phyloP scores from a whole-genome alignment of 2,888 invertebrate species.

The Mythimna ferrago region DNA sequence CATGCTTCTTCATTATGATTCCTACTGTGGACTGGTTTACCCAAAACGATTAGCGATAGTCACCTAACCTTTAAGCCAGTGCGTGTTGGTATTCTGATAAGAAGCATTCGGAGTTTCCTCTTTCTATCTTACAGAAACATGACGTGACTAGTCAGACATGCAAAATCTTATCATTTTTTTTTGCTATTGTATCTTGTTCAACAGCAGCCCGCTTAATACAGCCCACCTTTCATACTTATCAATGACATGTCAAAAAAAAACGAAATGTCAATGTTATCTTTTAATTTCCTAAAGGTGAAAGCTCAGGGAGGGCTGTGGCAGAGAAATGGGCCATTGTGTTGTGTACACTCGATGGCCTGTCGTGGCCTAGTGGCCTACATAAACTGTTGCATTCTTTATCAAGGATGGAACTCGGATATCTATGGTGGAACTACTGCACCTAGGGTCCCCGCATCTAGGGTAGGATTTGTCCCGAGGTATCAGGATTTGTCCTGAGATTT shows the following conservation, averaged over 20 bases:
- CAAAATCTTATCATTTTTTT: not conserved
- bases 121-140: not conserved
- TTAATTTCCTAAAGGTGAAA: constrained; percentile 26
- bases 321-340: constrained; percentile 31
- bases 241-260: constrained; percentile 14
- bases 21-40: not conserved
- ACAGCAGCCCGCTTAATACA: not conserved
- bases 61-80: not conserved
- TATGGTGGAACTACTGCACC: constrained; percentile 8
- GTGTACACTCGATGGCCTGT: constrained; percentile 31
- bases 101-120: not conserved
- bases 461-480: too few relatives aligned
- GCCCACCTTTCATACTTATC: not conserved
- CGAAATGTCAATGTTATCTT: constrained; percentile 40
- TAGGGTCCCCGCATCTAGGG: too few relatives aligned
- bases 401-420: constrained; percentile 15
- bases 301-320: not conserved
- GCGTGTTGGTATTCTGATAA: constrained; percentile 1
- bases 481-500: too few relatives aligned
- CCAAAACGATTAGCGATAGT: not conserved
- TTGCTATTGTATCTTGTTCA: not conserved
- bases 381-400: constrained; percentile 40
- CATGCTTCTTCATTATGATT: not conserved
- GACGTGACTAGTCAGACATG: too few relatives aligned
- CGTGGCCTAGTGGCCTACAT: constrained; percentile 49